Conservation (phyloP, 2,797 vertebrate species). For the Siniperca obscura region DNA sequence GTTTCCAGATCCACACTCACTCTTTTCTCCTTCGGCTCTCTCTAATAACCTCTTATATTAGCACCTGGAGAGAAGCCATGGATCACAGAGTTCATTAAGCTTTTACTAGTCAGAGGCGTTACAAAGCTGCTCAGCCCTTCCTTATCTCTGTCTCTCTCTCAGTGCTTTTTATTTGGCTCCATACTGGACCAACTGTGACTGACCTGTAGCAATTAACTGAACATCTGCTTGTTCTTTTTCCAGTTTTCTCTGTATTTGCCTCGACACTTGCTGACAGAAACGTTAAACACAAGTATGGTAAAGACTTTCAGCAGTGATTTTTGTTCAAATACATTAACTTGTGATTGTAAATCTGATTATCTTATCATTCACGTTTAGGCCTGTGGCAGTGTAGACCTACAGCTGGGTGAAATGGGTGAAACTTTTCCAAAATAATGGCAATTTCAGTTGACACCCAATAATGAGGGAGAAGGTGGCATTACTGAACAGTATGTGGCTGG, state of each 20-base stretch:
- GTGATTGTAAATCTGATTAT: neutral
- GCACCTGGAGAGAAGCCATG: conserved; percentile 42
- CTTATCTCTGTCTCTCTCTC: conserved; percentile 34
- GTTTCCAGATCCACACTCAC: neutral
- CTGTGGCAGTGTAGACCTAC: neutral
- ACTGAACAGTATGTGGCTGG: conserved; percentile 17
- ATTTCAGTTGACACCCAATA: neutral
- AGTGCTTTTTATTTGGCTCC: conserved; percentile 25
- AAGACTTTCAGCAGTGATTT: neutral
- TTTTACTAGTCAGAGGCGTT: conserved; percentile 46
- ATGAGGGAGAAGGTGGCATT: neutral
- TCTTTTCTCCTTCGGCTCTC: neutral
- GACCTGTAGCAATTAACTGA: conserved; percentile 30
- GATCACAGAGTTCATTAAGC: conserved; percentile 60
- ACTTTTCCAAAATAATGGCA: neutral
- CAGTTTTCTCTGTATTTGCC: neutral
- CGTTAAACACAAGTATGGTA: neutral
- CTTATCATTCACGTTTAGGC: neutral
- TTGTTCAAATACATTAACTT: neutral
- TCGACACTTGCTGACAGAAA: neutral
- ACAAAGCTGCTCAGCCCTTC: conserved; percentile 17
- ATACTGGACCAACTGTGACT: conserved; percentile 18
- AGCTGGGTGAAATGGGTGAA: neutral
- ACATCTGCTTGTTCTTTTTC: conserved; percentile 10
- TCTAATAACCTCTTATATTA: conserved; percentile 22